Evolutionary conservation across 1,140 invertebrate species (phyloP).

Genomic region (Ladona fulva): DNA sequence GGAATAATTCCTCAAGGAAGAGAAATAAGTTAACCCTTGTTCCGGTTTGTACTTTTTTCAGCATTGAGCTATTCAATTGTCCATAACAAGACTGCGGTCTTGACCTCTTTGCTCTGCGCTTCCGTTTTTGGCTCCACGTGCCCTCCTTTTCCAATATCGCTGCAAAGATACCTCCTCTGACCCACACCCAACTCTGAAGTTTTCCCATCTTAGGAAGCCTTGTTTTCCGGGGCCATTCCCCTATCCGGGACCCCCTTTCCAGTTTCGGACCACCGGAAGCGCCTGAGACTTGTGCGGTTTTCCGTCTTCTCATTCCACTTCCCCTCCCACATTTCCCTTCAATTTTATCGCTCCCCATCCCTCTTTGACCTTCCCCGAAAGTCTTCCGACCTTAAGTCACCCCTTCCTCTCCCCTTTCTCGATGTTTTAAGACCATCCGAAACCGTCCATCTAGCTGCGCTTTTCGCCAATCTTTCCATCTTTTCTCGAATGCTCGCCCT

Average conservation of each 20-base stretch:
- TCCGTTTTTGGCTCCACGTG: too few relatives aligned
- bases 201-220: neutral
- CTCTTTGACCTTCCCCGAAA: too few relatives aligned
- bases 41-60: neutral
- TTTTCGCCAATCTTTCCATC: neutral
- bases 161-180: neutral
- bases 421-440: neutral
- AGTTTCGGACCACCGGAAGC: neutral
- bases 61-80: neutral
- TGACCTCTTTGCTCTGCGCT: neutral
- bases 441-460: neutral
- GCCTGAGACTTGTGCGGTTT: neutral
- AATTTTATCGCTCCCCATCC: neutral
- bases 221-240: neutral
- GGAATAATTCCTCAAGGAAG: too few relatives aligned
- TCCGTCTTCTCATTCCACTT: too few relatives aligned
- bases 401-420: neutral
- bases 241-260: neutral
- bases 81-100: neutral
- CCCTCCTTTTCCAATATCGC: neutral
- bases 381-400: neutral
- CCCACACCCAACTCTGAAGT: neutral
- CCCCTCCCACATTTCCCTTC: neutral
- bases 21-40: neutral
- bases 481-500: neutral